Conservation (phyloP, 2,888 invertebrate species). For the Nycteola revayana region DNA sequence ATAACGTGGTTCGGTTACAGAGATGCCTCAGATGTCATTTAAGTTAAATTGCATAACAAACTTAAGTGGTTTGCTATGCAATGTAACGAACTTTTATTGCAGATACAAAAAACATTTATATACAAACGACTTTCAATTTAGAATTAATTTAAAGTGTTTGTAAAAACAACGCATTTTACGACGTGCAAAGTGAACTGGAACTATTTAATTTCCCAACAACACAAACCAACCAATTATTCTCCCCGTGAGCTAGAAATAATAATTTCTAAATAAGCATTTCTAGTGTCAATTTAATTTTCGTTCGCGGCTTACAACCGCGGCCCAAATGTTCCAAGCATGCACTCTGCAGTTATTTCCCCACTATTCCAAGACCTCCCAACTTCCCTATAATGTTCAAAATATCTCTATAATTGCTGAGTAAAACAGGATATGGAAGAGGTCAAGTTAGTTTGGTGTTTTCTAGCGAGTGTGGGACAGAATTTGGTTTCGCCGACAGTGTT, state of each 20-base stretch:
- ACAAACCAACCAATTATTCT: conserved; percentile 23
- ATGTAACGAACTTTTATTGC: no score
- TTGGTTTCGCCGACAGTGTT: conserved; percentile 23
- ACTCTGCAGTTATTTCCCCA: conserved; percentile 20
- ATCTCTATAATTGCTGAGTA: not conserved
- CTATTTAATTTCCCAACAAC: conserved; percentile 2
- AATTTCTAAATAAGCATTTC: no score
- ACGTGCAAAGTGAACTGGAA: no score
- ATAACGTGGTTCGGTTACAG: no score
- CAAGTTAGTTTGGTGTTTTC: conserved; percentile 16
- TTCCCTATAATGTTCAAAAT: conserved; percentile 4
- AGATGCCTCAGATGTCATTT: no score
- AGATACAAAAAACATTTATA: no score
- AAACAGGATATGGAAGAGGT: conserved; percentile 7
- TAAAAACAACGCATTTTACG: no score
- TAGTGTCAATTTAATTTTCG: conserved; percentile 45
- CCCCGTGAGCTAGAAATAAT: conserved; percentile 11
- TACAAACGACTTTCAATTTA: no score
- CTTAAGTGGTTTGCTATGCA: no score
- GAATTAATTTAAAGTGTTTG: no score
- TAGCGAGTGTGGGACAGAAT: conserved; percentile 14
- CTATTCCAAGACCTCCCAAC: conserved; percentile 11
- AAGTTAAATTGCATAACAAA: no score
- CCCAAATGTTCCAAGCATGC: conserved; percentile 34
- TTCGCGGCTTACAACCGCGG: conserved; percentile 33